phyloP scores from a whole-genome alignment of 2,888 invertebrate species.

The Zootermopsis nevadensis region DNA sequence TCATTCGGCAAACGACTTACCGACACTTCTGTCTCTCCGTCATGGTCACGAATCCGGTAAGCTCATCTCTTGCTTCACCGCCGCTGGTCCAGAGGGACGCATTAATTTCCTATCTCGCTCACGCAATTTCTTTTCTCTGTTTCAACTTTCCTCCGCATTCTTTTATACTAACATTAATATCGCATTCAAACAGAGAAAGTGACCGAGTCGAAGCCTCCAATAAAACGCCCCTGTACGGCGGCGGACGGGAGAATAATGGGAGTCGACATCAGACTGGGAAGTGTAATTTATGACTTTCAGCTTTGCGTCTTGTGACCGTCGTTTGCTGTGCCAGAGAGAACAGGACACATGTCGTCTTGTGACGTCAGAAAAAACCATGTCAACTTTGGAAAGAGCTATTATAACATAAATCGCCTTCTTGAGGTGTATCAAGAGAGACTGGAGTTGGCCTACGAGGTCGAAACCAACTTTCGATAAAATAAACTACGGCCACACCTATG shows the following conservation, averaged over 20 bases:
- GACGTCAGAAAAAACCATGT: not conserved
- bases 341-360: not conserved
- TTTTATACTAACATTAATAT: not conserved
- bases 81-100: not conserved
- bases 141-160: not conserved
- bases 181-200: not conserved
- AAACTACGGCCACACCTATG: too few species aligned
- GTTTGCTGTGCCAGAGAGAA: too few species aligned
- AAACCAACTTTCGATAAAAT: too few species aligned
- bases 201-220: not conserved
- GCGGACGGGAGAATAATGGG: not conserved
- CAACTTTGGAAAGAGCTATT: not conserved
- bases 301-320: not conserved
- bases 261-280: not conserved
- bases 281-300: slow-evolving; percentile 5
- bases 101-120: not conserved
- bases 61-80: not conserved
- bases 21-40: too few species aligned
- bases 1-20: too few species aligned
- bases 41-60: not conserved
- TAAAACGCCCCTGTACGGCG: not conserved
- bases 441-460: too few species aligned
- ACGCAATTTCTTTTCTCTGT: slow-evolving; percentile 8
- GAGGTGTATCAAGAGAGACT: too few species aligned
- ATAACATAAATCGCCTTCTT: not conserved